phyloP scores from a whole-genome alignment of 2,113 vertebrate species.

The Corythaixoides concolor region DNA sequence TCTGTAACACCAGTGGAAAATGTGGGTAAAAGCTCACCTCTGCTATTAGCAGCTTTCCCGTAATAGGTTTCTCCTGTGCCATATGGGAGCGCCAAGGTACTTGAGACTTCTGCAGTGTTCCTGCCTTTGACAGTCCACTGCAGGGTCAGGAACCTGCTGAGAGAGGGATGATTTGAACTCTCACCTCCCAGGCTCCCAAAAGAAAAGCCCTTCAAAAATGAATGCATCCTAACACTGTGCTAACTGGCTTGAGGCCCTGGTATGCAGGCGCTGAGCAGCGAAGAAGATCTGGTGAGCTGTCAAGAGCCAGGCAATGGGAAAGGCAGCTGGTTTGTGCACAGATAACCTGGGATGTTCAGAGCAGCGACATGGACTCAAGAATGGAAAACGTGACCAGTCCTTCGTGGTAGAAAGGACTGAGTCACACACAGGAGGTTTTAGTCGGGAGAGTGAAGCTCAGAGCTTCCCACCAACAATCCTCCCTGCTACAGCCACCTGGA shows the following conservation, averaged over 20 bases:
- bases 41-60: not conserved
- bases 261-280: fast-evolving
- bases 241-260: not conserved
- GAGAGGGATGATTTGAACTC: not conserved
- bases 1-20: not conserved
- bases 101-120: not conserved
- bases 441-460: not conserved
- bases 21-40: not conserved
- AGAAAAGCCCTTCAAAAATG: not conserved
- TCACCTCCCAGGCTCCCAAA: not conserved
- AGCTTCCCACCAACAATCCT: not conserved
- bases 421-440: not conserved
- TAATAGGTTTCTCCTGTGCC: not conserved
- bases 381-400: not conserved
- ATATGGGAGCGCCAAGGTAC: not conserved
- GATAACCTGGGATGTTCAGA: not conserved
- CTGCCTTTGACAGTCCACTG: not conserved
- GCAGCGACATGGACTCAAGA: not conserved
- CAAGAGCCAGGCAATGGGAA: not conserved
- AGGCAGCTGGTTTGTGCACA: not conserved
- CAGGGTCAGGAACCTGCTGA: not conserved
- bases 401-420: not conserved
- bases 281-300: not conserved
- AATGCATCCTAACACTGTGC: not conserved
- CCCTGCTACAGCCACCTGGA: fast-evolving